A percentile compares a stretch with the other conserved stretches of the same genome.
phyloP scores from a whole-genome alignment of 2,113 vertebrate species.

The Sceloporus tristichus region DNA sequence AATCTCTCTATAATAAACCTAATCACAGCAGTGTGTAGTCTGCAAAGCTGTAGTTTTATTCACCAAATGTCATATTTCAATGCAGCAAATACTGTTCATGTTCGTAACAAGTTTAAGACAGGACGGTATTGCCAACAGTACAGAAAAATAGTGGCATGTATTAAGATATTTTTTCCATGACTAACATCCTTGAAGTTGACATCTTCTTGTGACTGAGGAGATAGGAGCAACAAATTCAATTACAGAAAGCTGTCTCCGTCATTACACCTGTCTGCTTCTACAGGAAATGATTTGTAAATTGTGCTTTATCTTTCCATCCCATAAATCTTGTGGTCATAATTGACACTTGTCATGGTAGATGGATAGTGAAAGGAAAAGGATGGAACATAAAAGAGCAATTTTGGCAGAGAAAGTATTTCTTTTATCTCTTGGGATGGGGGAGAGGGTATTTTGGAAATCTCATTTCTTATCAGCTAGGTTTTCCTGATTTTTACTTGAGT shows the following conservation, averaged over 20 bases:
- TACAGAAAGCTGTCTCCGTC: slow-evolving; percentile 79
- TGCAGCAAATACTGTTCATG: slow-evolving; percentile 21
- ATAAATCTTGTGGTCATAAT: slow-evolving; percentile 81
- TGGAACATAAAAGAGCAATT: slow-evolving; percentile 69
- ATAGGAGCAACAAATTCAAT: slow-evolving; percentile 86
- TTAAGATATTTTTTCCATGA: slow-evolving; percentile 57
- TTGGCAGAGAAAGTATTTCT: slow-evolving; percentile 66
- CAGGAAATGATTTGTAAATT: slow-evolving; percentile 85
- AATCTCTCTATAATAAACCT: slow-evolving; percentile 40
- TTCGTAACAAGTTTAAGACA: slow-evolving; percentile 41
- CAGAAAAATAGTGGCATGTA: slow-evolving; percentile 52
- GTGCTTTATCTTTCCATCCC: slow-evolving; percentile 78
- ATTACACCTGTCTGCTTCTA: slow-evolving; percentile 82
- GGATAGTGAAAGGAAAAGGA: slow-evolving; percentile 77
- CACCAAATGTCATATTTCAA: not conserved
- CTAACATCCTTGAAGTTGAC: slow-evolving; percentile 78
- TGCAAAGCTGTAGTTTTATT: slow-evolving; percentile 30
- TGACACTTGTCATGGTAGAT: slow-evolving; percentile 83
- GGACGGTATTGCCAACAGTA: slow-evolving; percentile 46
- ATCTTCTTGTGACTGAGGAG: slow-evolving; percentile 80
- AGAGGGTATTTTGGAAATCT: slow-evolving; percentile 70
- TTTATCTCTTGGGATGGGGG: slow-evolving; percentile 48
- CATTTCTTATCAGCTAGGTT: slow-evolving; percentile 55
- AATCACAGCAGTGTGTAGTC: not conserved
- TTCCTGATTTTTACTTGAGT: slow-evolving; percentile 62